A percentile compares a stretch with the other conserved stretches of the same genome.
phyloP scores from a whole-genome alignment of 2,888 invertebrate species.

The Drosophila anceps region DNA sequence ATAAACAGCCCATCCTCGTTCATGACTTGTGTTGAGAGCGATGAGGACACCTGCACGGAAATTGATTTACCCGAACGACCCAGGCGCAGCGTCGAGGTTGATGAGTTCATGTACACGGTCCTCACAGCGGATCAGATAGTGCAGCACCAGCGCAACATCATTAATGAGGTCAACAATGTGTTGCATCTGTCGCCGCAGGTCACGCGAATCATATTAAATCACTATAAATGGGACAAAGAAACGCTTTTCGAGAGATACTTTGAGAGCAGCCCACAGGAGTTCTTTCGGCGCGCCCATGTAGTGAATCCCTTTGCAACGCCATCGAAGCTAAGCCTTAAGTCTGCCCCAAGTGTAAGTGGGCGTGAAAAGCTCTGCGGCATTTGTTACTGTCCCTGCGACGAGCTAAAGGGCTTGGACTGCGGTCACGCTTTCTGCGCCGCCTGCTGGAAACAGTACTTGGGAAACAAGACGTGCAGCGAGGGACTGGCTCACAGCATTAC shows the following conservation, averaged over 20 bases:
- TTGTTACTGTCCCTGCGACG: slow-evolving; percentile 94
- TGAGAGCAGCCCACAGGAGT: slow-evolving; percentile 96
- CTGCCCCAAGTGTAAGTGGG: slow-evolving; percentile 3
- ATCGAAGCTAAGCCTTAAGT: slow-evolving; percentile 87
- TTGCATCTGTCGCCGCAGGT: slow-evolving; percentile 96
- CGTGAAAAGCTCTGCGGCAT: slow-evolving; percentile 95
- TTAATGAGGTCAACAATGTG: slow-evolving; percentile 98
- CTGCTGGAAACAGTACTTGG: slow-evolving; percentile 98
- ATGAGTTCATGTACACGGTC: slow-evolving; percentile 97
- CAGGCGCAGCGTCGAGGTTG: slow-evolving; percentile 91
- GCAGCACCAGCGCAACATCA: slow-evolving; percentile 98
- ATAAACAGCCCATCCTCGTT: slow-evolving; percentile 43
- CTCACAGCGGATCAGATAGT: slow-evolving; percentile 98
- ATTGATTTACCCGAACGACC: slow-evolving; percentile 90
- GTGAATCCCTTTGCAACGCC: slow-evolving; percentile 94
- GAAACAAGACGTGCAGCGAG: slow-evolving; percentile 99
- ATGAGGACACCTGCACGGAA: slow-evolving; percentile 95
- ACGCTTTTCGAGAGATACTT: slow-evolving; percentile 98
- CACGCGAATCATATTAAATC: slow-evolving; percentile 97
- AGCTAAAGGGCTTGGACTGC: slow-evolving; percentile 98
- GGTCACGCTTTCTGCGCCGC: slow-evolving; percentile 97
- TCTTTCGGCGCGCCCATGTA: slow-evolving; percentile 97
- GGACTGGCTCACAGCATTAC: slow-evolving; percentile 98
- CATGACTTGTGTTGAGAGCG: slow-evolving; percentile 87
- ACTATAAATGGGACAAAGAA: slow-evolving; percentile 99